These are phyloP conservation scores for Brenthis hecate DNA, from an alignment of 2,888 invertebrate species.

Conservation along the genomic window DNA sequence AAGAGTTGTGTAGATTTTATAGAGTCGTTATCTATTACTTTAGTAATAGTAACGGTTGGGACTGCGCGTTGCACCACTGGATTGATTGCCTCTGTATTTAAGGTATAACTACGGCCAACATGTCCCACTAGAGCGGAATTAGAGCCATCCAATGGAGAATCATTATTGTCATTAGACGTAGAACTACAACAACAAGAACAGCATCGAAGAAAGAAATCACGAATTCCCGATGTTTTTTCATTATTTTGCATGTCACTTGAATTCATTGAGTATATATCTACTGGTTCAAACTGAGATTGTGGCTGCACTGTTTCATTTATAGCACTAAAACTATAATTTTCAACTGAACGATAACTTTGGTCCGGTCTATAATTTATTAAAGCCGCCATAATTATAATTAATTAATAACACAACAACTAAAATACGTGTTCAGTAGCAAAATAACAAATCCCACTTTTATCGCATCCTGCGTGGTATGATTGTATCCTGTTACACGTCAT, in stretches of 20 bases:
- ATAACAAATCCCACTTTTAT: conserved; percentile 70
- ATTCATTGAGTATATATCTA: conserved; percentile 60
- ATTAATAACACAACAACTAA: conserved; percentile 35
- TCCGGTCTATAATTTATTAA: conserved; percentile 52
- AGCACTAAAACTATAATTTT: conserved; percentile 50
- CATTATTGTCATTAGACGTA: conserved; percentile 46
- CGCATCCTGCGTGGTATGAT: conserved; percentile 63
- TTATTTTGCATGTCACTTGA: conserved; percentile 35
- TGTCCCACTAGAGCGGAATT: conserved; percentile 61
- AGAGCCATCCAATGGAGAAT: conserved; percentile 54
- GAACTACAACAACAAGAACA: conserved; percentile 59
- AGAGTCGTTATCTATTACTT: conserved; percentile 53
- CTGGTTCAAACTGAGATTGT: conserved; percentile 50
- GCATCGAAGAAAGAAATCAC: conserved; percentile 47
- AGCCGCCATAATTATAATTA: conserved; percentile 59
- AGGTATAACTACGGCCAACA: conserved; percentile 60
- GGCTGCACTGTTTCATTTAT: conserved; percentile 41
- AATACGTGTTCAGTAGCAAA: conserved; percentile 55
- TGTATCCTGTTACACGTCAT: conserved; percentile 67
- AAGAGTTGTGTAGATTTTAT: conserved; percentile 59
- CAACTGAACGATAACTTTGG: conserved; percentile 58
- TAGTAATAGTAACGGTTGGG: conserved; percentile 48
- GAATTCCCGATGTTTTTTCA: conserved; percentile 50
- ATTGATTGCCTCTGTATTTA: conserved; percentile 49
- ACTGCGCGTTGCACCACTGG: conserved; percentile 33